Percentiles rank a stretch among this genome's conserved stretches.
Conservation (phyloP, 2,113 vertebrate species). For the Paralichthys olivaceus region DNA sequence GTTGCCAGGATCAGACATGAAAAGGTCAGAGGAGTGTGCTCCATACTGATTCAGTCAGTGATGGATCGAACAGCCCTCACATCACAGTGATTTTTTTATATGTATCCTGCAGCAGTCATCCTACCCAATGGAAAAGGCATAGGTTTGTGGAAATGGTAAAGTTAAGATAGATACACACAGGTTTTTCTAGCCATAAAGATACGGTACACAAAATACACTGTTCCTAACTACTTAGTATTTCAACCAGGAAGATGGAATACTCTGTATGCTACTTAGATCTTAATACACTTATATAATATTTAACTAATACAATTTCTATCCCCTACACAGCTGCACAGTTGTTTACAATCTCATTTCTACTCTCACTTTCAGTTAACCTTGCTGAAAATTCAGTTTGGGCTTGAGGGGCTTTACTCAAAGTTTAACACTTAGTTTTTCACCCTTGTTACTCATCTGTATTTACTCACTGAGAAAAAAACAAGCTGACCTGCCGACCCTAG, state of each 20-base stretch:
- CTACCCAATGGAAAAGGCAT: neutral
- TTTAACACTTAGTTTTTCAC: conserved; percentile 2
- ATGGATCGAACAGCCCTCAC: conserved; percentile 34
- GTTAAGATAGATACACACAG: neutral
- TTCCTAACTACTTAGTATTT: neutral
- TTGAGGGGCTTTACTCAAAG: conserved; percentile 15
- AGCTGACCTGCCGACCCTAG: neutral
- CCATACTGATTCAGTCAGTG: conserved; percentile 62
- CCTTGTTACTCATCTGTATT: conserved; percentile 9
- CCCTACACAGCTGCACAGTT: conserved; percentile 3
- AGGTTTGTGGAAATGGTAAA: neutral
- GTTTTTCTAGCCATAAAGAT: neutral
- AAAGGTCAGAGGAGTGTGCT: conserved; percentile 68
- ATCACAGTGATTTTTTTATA: conserved; percentile 24
- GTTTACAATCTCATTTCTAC: conserved; percentile 8
- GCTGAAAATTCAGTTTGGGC: conserved; percentile 21
- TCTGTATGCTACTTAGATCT: neutral
- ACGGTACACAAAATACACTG: neutral
- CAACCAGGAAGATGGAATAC: neutral
- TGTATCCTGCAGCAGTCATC: conserved; percentile 2
- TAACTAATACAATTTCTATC: neutral
- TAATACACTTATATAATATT: too few relatives aligned
- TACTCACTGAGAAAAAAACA: neutral
- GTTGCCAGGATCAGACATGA: conserved; percentile 35
- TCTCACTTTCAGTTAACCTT: conserved; percentile 41